Evolutionary conservation across 1,140 invertebrate species (phyloP).

Genomic region (Phortica variegata): DNA sequence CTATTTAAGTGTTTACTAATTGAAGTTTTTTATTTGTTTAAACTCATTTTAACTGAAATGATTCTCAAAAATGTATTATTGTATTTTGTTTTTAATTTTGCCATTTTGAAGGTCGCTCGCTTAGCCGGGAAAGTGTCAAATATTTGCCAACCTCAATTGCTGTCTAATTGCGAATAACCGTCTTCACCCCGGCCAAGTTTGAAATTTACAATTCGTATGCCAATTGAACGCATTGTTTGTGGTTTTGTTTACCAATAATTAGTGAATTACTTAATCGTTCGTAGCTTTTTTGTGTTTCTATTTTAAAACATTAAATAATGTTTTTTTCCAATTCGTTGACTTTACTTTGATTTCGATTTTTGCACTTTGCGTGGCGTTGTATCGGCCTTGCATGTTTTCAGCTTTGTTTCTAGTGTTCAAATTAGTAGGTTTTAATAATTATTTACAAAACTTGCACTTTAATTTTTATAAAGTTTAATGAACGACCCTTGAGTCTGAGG

Average conservation of each 20-base stretch:
- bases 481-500: neutral
- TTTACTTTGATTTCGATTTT: conserved; percentile 20
- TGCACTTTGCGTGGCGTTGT: conserved; percentile 15
- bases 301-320: conserved; percentile 30
- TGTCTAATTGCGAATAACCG: conserved; percentile 11
- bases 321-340: conserved; percentile 28
- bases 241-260: conserved; percentile 39
- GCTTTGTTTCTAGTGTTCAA: neutral
- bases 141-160: conserved; percentile 23
- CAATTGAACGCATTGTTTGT: neutral
- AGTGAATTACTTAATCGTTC: conserved; percentile 40
- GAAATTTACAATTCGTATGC: neutral
- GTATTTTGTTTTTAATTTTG: neutral
- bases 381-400: conserved; percentile 10
- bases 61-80: neutral
- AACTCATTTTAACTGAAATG: neutral
- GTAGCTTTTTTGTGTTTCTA: too few species aligned
- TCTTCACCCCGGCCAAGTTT: conserved; percentile 2
- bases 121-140: conserved; percentile 39
- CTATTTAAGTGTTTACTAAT: too few species aligned
- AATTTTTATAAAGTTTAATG: conserved; percentile 8
- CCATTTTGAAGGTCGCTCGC: neutral
- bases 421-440: neutral
- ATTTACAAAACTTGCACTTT: conserved; percentile 17
- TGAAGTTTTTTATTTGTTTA: too few species aligned